Evolutionary conservation across 2,888 invertebrate genomes (phyloP).

Genomic region (Acrobasis suavella): DNA sequence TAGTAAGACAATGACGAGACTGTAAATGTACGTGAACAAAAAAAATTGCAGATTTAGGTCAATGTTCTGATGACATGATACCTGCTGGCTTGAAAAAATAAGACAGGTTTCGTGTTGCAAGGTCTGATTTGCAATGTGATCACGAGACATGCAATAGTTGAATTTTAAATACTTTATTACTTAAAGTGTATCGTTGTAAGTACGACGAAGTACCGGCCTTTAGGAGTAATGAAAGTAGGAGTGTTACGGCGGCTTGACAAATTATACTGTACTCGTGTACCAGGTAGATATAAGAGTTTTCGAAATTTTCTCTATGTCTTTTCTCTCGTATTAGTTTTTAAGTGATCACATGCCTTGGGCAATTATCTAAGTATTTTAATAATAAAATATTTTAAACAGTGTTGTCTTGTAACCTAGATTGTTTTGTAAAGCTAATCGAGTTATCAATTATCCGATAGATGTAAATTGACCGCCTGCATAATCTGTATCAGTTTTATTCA

Average conservation of each 20-base stretch:
- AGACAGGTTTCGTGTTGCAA: slow-evolving; percentile 1
- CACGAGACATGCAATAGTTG: slow-evolving; percentile 68
- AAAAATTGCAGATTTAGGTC: no score
- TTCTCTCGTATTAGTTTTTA: slow-evolving; percentile 75
- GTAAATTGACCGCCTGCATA: slow-evolving; percentile 68
- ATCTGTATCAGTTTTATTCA: slow-evolving; percentile 62
- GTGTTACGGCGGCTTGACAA: slow-evolving; percentile 68
- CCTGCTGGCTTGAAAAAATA: neutral
- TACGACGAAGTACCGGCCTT: slow-evolving; percentile 75
- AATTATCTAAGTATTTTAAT: slow-evolving; percentile 51
- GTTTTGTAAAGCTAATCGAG: slow-evolving; percentile 57
- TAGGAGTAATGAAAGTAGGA: slow-evolving; percentile 70
- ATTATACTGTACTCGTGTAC: slow-evolving; percentile 63
- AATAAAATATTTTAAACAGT: slow-evolving; percentile 56
- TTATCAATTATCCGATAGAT: slow-evolving; percentile 52
- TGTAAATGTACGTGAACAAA: no score
- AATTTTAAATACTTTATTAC: slow-evolving; percentile 70
- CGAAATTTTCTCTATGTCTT: slow-evolving; percentile 76
- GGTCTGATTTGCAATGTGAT: slow-evolving; percentile 46
- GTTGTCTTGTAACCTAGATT: slow-evolving; percentile 51
- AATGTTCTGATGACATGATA: no score
- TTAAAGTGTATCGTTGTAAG: slow-evolving; percentile 76
- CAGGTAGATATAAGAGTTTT: slow-evolving; percentile 69
- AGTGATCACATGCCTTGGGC: slow-evolving; percentile 46
- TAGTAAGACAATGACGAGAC: no score